A percentile compares a stretch with the other conserved stretches of the same genome.
Conservation (phyloP, 2,797 vertebrate species). For the Gymnothorax reevesii region DNA sequence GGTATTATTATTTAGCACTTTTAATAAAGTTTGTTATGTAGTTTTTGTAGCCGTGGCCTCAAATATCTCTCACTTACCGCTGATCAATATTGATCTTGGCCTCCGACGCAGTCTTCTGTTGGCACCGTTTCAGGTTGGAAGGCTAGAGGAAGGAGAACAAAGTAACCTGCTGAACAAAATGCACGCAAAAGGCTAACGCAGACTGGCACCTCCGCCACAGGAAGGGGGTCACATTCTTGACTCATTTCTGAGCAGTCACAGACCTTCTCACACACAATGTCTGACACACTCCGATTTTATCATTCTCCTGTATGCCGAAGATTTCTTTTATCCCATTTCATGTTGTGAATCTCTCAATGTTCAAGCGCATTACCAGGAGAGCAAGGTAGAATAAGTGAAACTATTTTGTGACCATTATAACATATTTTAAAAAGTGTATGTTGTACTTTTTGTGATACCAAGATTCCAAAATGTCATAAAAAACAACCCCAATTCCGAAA, state of each 20-base stretch:
- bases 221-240: not conserved
- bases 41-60: not conserved
- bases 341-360: not conserved
- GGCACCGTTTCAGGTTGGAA: constrained; percentile 39
- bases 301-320: not conserved
- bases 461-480: too few species aligned
- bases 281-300: not conserved
- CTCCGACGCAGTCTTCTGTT: constrained; percentile 25
- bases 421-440: not conserved
- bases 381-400: not conserved
- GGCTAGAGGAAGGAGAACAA: constrained; percentile 42
- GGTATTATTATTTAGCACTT: constrained; percentile 14
- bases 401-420: not conserved
- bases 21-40: not conserved
- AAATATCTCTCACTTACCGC: constrained; percentile 39
- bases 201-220: not conserved
- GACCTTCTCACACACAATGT: not conserved
- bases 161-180: constrained; percentile 23
- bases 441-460: too few species aligned
- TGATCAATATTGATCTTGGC: constrained; percentile 30
- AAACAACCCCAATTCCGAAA: too few species aligned
- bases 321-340: too few species aligned
- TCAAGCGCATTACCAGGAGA: not conserved
- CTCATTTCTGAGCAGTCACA: not conserved
- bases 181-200: not conserved